These are phyloP conservation scores for Ochropleura plecta DNA, from an alignment of 2,888 invertebrate genomes.

Conservation along the genomic window DNA sequence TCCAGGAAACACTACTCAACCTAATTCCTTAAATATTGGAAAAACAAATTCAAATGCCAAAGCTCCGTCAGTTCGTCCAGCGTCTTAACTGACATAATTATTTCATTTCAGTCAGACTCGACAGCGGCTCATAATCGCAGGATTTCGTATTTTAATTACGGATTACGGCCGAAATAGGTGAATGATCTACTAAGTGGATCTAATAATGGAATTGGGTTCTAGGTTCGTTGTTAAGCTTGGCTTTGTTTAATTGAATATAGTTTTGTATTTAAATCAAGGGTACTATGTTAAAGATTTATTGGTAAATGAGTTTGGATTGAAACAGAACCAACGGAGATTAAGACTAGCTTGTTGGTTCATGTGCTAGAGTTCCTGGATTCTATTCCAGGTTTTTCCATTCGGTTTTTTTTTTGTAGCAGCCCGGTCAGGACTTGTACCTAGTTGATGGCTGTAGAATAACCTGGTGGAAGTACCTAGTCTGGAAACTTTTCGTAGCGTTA, in stretches of 20 bases:
- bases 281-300: constrained; percentile 17
- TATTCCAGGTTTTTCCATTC: not conserved
- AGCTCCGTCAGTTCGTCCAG: constrained; percentile 5
- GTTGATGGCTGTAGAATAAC: too few relatives aligned
- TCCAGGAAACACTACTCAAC: not conserved
- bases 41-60: constrained; percentile 1
- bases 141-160: constrained; percentile 62
- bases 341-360: not conserved
- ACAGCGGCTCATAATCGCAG: constrained; percentile 58
- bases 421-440: too few relatives aligned
- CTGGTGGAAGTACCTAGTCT: too few relatives aligned
- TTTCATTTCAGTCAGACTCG: constrained; percentile 56
- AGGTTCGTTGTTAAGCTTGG: constrained; percentile 12
- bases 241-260: constrained; percentile 16
- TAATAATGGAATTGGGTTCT: constrained; percentile 48
- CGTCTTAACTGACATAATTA: constrained; percentile 45
- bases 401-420: too few relatives aligned
- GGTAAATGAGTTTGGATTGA: not conserved
- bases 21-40: not conserved
- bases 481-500: too few relatives aligned
- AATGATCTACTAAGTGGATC: constrained; percentile 51
- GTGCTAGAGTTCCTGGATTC: not conserved
- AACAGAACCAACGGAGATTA: not conserved
- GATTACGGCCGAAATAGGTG: constrained; percentile 46
- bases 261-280: constrained; percentile 6